Base-by-base conservation (phyloP, 2,888 invertebrate genomes). In the Gerris lacustris region DNA sequence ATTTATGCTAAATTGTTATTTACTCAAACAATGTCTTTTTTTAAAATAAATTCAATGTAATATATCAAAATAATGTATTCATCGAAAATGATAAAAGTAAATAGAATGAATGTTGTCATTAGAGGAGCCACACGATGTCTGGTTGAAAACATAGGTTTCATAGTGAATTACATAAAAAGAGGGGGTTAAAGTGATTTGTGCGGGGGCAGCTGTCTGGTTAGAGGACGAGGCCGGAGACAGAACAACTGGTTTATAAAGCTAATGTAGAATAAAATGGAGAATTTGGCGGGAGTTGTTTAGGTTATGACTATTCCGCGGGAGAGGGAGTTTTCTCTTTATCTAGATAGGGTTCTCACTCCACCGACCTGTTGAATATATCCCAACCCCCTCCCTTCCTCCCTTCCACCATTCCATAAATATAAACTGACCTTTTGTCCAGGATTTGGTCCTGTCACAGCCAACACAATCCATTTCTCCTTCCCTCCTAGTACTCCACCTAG, bases 371-470 rank as follows among this genome's bases (percentile, higher is more conserved):
- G 55, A 55, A 15, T 55, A 11, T 5, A 31, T 15, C 55, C 9
- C 55, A 55, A 15, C 15, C 55, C 11, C 15, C 55, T 15, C 15
- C 5, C 2, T 5, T 55, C 5, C 15, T 55, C 55, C 15, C 15
- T 55, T 55, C 9, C 55, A 55, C 55, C 9, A 55, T 55, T 55
- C 55, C 55, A 55, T 55, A 55, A 55, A 55, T 55, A 55, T 55
- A 55, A 55, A 55, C 55, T 55, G 55, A 55, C 55, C 55, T 55
- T 55, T 55, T 55, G 55, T 55, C 55, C 55, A 55, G 55, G 15
- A 11, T 55, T 55, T 55, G 15, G 31, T 31, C 31, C 31, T 31
- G 31, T 31, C 31, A 31, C 31, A 31, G 31, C 31, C 31, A 31
- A 31, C 31, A 31, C 31, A 31, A 55, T 55, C 55, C 55, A 55